Evolutionary conservation across 2,888 invertebrate species (phyloP), one percentile per base, ranked within the genome.

Genomic region (Agrochola circellaris): DNA sequence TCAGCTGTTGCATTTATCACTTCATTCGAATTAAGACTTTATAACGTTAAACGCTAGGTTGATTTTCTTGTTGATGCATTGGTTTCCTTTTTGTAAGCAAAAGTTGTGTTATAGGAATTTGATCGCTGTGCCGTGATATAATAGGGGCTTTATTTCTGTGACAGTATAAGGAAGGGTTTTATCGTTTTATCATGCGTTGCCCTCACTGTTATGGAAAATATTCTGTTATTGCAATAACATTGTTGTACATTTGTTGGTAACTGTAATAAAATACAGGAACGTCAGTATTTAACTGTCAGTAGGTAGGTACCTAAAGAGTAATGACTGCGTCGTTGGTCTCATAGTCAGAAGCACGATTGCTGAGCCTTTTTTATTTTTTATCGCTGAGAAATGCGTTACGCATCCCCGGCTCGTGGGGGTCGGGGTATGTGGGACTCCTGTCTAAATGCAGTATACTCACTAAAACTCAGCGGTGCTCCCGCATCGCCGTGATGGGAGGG

Each of bases 171-270:
- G 13, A 2, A 17, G 2, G 13, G 64, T 51, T 64, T 67, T 67
- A 67, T 67, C 48, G 15, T 48, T 82, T 86, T 73, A 84, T 86
- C 84, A 87, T 70, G 42, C 77, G 54, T 84, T 84, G 87, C 75
- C 66, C 86, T 74, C 66, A 15, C 20, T 51, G 54, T 56, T 26
- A 72, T 67, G 75, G 78, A 84, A 78, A 74, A 70, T 85, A 71
- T 72, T 48, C 54, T 75, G n/a, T 73, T 77, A 70, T 82, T 80
- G 74, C 61, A 80, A 69, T 80, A 34, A 34, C 62, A 38, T 54
- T 17, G 30, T 70, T 75, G 71, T 54, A 62, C 30, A 62, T 65
- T 71, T 68, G 34, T 64, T 75, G 62, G 17, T 20, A 66, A 54
- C 17, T 51, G 42, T 20, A 62, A 38, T 62, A 7, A 34, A 48